These are phyloP conservation scores for Halictus quadricinctus DNA, from an alignment of 2,888 invertebrate species.

Conservation along the genomic window DNA sequence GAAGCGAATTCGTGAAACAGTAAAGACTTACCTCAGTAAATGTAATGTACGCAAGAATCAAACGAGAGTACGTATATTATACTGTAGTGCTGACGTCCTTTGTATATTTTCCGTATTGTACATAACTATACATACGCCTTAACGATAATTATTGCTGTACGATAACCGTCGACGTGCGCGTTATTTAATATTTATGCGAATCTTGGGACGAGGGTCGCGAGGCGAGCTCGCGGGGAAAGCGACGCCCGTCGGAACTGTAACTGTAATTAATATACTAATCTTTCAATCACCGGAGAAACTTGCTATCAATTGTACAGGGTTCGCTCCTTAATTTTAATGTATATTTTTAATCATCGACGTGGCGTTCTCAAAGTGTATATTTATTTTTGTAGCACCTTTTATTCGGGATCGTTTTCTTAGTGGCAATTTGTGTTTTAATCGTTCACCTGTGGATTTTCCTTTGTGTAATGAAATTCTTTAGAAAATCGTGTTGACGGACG, in stretches of 20 bases:
- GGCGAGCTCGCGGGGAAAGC: constrained; percentile 42
- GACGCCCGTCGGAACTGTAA: constrained; percentile 28
- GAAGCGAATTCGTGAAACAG: constrained; percentile 56
- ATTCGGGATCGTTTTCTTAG: background rate
- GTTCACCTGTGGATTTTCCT: background rate
- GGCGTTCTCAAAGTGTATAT: constrained; percentile 1
- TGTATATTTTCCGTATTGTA: constrained; percentile 74
- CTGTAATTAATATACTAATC: background rate
- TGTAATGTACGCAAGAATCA: constrained; percentile 73
- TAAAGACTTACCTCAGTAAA: constrained; percentile 74
- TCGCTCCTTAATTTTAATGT: background rate
- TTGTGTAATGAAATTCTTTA: too few species aligned
- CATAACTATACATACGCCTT: constrained; percentile 72
- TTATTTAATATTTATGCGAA: constrained; percentile 67
- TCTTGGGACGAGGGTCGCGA: constrained; percentile 23
- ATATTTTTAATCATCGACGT: constrained; percentile 13
- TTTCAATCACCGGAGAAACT: background rate
- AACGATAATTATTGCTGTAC: constrained; percentile 64
- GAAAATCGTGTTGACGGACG: too few species aligned
- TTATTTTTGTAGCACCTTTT: constrained; percentile 9
- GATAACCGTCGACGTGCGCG: constrained; percentile 63
- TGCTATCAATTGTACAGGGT: background rate
- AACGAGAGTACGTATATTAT: constrained; percentile 70
- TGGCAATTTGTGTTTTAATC: background rate
- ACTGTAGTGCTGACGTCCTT: constrained; percentile 70